Percentiles rank a stretch among this genome's conserved stretches.
These are phyloP conservation scores for Pardalotus punctatus DNA, from an alignment of 2,113 vertebrate genomes.

Conservation along the genomic window DNA sequence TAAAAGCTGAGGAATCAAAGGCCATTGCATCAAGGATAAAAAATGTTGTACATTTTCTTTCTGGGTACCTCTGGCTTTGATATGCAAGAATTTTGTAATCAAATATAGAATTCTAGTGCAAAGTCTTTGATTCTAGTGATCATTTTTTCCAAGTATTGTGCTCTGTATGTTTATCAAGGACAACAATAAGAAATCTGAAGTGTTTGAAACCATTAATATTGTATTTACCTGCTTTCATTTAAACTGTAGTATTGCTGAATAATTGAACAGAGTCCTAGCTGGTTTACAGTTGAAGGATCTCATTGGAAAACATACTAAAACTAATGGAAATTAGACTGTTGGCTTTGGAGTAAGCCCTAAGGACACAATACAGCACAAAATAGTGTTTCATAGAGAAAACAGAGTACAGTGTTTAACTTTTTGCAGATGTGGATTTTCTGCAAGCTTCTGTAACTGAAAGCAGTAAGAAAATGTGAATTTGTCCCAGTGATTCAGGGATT, in stretches of 20 bases:
- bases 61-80: not conserved
- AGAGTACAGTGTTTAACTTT: not conserved
- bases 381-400: not conserved
- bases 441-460: not conserved
- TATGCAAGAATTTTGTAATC: not conserved
- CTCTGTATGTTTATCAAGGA: not conserved
- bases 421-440: not conserved
- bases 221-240: not conserved
- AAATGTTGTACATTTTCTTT: not conserved
- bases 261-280: not conserved
- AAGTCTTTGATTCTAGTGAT: not conserved
- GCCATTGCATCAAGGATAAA: not conserved
- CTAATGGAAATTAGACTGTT: conserved; percentile 14
- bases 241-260: not conserved
- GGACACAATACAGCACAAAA: not conserved
- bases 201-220: not conserved
- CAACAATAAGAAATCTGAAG: not conserved
- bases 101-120: not conserved
- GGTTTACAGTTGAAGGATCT: not conserved
- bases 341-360: conserved; percentile 16
- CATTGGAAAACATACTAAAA: not conserved
- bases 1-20: not conserved
- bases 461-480: not conserved
- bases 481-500: not conserved
- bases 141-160: not conserved